Percentiles rank a stretch among this genome's conserved stretches.
Conservation (phyloP, 2,797 vertebrate genomes). For the Neomorphus geoffroyi region DNA sequence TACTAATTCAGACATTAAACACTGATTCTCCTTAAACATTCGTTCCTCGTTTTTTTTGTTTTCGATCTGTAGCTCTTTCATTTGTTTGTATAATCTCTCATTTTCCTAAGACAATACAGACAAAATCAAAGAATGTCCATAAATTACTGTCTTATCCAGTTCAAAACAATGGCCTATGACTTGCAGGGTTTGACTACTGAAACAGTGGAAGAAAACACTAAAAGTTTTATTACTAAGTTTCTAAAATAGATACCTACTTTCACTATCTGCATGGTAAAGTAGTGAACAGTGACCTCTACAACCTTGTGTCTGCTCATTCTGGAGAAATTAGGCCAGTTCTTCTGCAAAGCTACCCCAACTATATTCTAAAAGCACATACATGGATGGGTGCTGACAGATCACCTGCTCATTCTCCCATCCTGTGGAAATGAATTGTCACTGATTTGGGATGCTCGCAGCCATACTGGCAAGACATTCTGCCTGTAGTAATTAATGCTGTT, state of each 20-base stretch:
- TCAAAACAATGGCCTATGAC: background rate
- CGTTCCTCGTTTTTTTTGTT: slow-evolving; percentile 87
- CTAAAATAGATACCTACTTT: background rate
- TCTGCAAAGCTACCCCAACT: background rate
- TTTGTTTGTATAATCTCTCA: slow-evolving; percentile 88
- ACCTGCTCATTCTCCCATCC: background rate
- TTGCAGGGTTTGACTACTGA: background rate
- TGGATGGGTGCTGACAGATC: background rate
- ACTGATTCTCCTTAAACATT: slow-evolving; percentile 93
- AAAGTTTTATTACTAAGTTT: background rate
- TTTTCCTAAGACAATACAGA: slow-evolving; percentile 86
- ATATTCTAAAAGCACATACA: background rate
- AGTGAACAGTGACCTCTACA: background rate
- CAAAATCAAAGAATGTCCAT: background rate
- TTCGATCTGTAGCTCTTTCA: slow-evolving; percentile 86
- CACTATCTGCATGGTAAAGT: background rate
- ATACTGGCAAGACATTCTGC: background rate
- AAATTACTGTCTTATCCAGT: background rate
- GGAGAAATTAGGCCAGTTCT: background rate
- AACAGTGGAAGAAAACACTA: background rate
- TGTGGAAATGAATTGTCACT: background rate
- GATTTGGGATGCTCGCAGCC: background rate
- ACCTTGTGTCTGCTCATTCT: background rate
- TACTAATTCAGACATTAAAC: slow-evolving; percentile 82
- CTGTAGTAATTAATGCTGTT: background rate